A percentile compares a stretch with the other conserved stretches of the same genome.
Conservation (phyloP, 2,113 vertebrate species). For the Megaceryle maxima region DNA sequence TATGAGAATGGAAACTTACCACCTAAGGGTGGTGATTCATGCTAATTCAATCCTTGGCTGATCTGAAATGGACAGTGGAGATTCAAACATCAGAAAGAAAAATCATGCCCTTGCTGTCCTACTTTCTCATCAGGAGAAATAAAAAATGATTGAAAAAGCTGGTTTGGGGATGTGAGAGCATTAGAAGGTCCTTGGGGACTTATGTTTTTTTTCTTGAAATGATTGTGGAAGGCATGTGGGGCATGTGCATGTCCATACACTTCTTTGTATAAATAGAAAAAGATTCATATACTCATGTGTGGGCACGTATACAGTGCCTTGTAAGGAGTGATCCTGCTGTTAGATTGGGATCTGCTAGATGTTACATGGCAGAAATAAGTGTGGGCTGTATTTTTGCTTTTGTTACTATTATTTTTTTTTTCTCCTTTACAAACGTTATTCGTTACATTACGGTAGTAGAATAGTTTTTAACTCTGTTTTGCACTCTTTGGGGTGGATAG, state of each 20-base stretch:
- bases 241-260: not conserved
- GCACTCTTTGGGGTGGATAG: rapidly evolving
- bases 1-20: not conserved
- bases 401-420: not conserved
- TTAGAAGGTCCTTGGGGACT: not conserved
- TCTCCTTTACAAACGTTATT: rapidly evolving
- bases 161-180: not conserved
- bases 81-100: not conserved
- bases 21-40: conserved; percentile 1
- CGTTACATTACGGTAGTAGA: not conserved
- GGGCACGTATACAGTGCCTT: not conserved
- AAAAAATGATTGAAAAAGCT: not conserved
- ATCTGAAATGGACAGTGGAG: not conserved
- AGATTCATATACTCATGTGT: not conserved
- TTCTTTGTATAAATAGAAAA: not conserved
- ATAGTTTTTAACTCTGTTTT: not conserved
- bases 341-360: not conserved
- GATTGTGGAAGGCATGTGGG: not conserved
- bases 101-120: not conserved
- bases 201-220: not conserved
- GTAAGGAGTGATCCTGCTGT: not conserved
- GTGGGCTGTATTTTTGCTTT: not conserved
- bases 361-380: not conserved
- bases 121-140: not conserved
- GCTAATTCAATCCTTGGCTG: not conserved